Percentiles rank a stretch among this genome's conserved stretches.
These are phyloP conservation scores for Umimayanthus kanabou DNA, from an alignment of 92 coral and sea anemone genomes.

Conservation along the genomic window DNA sequence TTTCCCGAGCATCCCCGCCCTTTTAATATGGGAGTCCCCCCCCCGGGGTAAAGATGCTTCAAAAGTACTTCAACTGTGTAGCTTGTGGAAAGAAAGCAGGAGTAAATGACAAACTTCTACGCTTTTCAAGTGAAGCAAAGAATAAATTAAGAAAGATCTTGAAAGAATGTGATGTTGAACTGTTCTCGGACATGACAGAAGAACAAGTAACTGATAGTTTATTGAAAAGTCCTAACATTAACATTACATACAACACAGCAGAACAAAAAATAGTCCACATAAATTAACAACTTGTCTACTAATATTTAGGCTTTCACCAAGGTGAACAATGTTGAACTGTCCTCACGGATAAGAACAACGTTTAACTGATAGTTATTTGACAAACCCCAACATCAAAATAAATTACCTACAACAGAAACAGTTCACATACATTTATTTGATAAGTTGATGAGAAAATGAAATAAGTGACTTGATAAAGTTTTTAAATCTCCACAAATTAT, in stretches of 20 bases:
- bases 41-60: constrained; percentile 36
- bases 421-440: constrained; percentile 12
- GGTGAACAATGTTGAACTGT: constrained; percentile 33
- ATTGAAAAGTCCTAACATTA: constrained; percentile 27
- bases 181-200: constrained; percentile 41
- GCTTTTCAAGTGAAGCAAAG: constrained; percentile 27
- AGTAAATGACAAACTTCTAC: constrained; percentile 38
- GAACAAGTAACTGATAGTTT: constrained; percentile 42
- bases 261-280: constrained; percentile 43
- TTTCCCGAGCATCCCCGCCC: too few relatives aligned
- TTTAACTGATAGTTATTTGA: constrained; percentile 39
- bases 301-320: background rate
- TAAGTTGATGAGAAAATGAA: constrained; percentile 8
- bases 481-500: constrained; percentile 6
- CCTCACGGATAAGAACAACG: constrained; percentile 35
- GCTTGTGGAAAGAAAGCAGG: constrained; percentile 30
- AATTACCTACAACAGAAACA: constrained; percentile 48
- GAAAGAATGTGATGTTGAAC: constrained; percentile 37
- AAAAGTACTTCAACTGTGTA: constrained; percentile 25
- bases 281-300: constrained; percentile 20
- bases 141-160: constrained; percentile 36
- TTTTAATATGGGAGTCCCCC: too few relatives aligned
- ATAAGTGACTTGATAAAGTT: constrained; percentile 12
- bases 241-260: constrained; percentile 47
- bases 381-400: constrained; percentile 19